Conservation (phyloP, 2,797 vertebrate species). For the Parambassis ranga region DNA sequence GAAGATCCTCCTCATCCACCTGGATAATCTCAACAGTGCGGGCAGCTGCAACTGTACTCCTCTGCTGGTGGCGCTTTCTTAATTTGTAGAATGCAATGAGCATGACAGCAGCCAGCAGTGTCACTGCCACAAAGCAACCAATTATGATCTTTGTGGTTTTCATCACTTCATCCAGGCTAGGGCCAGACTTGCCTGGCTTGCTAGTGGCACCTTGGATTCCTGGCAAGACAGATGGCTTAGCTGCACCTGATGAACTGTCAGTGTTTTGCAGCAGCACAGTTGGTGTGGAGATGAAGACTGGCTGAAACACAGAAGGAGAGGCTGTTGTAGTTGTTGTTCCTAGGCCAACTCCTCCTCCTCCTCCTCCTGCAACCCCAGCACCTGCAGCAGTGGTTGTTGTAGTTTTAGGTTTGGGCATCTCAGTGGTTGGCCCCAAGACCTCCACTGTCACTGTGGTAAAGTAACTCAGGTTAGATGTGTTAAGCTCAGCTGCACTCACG, state of each 20-base stretch:
- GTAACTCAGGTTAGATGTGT: slow-evolving; percentile 97
- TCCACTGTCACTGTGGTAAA: slow-evolving; percentile 97
- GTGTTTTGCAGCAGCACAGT: slow-evolving; percentile 93
- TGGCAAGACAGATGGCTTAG: slow-evolving; percentile 78
- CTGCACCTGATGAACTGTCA: slow-evolving; percentile 63
- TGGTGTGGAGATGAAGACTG: slow-evolving; percentile 95
- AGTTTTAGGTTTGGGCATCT: slow-evolving; percentile 89
- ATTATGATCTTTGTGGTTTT: slow-evolving; percentile 99
- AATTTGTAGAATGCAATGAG: slow-evolving; percentile 98
- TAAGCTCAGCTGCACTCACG: slow-evolving; percentile 95
- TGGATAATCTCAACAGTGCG: slow-evolving; percentile 96
- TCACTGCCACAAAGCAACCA: slow-evolving; percentile 97
- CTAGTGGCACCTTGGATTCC: slow-evolving; percentile 81
- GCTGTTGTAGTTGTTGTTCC: slow-evolving; percentile 86
- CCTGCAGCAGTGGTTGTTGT: slow-evolving; percentile 72
- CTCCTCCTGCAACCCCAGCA: slow-evolving; percentile 66
- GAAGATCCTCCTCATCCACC: slow-evolving; percentile 92
- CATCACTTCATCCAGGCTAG: slow-evolving; percentile 98
- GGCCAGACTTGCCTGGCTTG: slow-evolving; percentile 81
- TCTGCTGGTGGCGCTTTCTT: slow-evolving; percentile 95
- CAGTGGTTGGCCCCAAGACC: slow-evolving; percentile 89
- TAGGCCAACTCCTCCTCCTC: slow-evolving; percentile 58
- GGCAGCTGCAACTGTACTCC: slow-evolving; percentile 91
- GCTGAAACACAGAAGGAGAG: slow-evolving; percentile 91
- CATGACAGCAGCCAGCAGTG: slow-evolving; percentile 95